Evolutionary conservation across 2,888 invertebrate genomes (phyloP).

Genomic region (Rotaria macrura): DNA sequence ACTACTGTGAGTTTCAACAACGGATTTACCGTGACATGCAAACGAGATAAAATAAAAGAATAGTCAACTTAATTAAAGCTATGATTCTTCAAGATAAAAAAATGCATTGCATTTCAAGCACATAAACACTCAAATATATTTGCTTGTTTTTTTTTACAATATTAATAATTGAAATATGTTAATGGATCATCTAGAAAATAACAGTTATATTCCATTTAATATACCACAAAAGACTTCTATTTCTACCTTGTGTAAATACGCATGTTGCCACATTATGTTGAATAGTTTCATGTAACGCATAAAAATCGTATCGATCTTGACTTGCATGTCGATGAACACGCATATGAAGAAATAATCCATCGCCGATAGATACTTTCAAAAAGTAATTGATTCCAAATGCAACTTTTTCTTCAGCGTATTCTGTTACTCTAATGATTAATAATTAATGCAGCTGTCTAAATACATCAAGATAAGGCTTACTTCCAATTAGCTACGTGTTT

Average conservation of each 20-base stretch:
- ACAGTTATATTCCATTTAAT: not conserved
- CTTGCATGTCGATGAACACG: not conserved
- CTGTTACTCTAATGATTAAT: not conserved
- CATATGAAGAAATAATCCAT: conserved; percentile 5
- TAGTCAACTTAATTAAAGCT: too few species aligned
- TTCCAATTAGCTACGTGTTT: not conserved
- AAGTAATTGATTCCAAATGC: conserved; percentile 13
- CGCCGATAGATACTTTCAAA: not conserved
- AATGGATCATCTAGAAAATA: not conserved
- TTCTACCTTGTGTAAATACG: not conserved
- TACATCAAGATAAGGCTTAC: not conserved
- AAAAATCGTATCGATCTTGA: not conserved
- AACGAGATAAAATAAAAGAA: too few species aligned
- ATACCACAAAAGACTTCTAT: not conserved
- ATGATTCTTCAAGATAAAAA: too few species aligned
- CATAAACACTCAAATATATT: too few species aligned
- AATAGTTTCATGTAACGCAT: not conserved
- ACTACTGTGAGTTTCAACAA: too few species aligned
- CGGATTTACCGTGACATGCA: too few species aligned
- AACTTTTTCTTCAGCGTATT: conserved; percentile 19
- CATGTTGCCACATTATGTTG: not conserved
- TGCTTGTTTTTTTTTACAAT: not conserved
- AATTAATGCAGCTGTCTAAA: too few species aligned
- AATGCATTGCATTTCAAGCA: too few species aligned
- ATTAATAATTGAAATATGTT: not conserved